phyloP scores from a whole-genome alignment of 2,888 invertebrate genomes.

The Aplocera efformata region DNA sequence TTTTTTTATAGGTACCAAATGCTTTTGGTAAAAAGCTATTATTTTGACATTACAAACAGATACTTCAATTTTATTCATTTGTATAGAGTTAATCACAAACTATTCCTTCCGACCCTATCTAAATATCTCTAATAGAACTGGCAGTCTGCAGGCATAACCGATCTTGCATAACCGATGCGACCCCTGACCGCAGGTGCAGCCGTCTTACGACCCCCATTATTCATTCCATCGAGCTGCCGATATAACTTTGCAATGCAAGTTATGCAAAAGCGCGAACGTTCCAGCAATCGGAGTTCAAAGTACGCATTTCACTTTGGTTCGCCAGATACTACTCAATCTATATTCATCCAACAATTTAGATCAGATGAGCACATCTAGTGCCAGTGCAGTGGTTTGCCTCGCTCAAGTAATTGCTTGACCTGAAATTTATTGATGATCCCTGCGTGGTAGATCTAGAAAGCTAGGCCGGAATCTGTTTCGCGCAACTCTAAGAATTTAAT shows the following conservation, averaged over 20 bases:
- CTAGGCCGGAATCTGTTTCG: slow-evolving; percentile 22
- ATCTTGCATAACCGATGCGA: slow-evolving; percentile 25
- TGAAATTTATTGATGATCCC: slow-evolving; percentile 36
- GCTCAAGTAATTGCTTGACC: slow-evolving; percentile 43
- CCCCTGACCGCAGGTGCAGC: slow-evolving; percentile 24
- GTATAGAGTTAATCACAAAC: no score
- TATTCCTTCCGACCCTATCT: no score
- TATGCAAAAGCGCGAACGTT: slow-evolving; percentile 13
- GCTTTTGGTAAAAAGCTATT: no score
- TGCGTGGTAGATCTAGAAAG: slow-evolving; percentile 24
- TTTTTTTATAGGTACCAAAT: no score
- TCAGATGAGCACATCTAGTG: slow-evolving; percentile 24
- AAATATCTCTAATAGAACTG: slow-evolving; percentile 3
- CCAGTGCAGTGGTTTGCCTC: slow-evolving; percentile 45
- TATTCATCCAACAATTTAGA: slow-evolving; percentile 24
- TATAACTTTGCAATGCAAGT: slow-evolving; percentile 21
- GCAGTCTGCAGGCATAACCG: slow-evolving; percentile 15
- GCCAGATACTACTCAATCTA: slow-evolving; percentile 11
- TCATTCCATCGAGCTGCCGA: slow-evolving; percentile 21
- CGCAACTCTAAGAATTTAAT: neutral
- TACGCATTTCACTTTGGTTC: slow-evolving; percentile 12
- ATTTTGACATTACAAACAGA: no score
- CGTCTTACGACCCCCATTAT: slow-evolving; percentile 22
- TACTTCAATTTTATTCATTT: no score
- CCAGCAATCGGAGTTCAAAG: slow-evolving; percentile 13